phyloP scores from a whole-genome alignment of 2,113 vertebrate species.

The Gorsachius goisagi region DNA sequence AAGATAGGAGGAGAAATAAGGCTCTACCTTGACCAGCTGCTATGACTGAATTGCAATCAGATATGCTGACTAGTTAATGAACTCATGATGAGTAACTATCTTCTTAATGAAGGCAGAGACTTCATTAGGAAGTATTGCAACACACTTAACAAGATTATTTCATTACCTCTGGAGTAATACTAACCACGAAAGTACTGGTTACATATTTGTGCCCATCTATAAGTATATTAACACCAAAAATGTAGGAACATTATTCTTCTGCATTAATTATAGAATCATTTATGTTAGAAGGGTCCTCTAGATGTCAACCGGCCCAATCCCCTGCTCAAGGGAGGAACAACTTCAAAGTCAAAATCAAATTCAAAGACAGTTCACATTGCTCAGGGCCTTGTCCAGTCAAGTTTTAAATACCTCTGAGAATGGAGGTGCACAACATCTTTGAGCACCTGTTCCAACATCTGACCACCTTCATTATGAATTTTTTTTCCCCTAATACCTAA shows the following conservation, averaged over 20 bases:
- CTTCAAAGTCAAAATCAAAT: not conserved
- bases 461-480: not conserved
- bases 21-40: not conserved
- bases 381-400: not conserved
- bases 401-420: not conserved
- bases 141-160: not conserved
- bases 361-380: not conserved
- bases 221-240: not conserved
- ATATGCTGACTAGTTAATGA: not conserved
- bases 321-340: not conserved
- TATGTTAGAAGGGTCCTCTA: not conserved
- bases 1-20: not conserved
- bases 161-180: not conserved
- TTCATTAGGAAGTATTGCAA: not conserved
- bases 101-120: not conserved
- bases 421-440: not conserved
- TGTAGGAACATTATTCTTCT: not conserved
- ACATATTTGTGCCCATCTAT: not conserved
- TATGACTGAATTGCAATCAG: not conserved
- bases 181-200: not conserved
- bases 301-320: not conserved
- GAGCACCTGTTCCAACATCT: not conserved
- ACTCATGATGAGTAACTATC: not conserved
- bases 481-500: not conserved
- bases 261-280: not conserved